Evolutionary conservation across 2,888 invertebrate genomes (phyloP).

Genomic region (Microctonus brassicae): DNA sequence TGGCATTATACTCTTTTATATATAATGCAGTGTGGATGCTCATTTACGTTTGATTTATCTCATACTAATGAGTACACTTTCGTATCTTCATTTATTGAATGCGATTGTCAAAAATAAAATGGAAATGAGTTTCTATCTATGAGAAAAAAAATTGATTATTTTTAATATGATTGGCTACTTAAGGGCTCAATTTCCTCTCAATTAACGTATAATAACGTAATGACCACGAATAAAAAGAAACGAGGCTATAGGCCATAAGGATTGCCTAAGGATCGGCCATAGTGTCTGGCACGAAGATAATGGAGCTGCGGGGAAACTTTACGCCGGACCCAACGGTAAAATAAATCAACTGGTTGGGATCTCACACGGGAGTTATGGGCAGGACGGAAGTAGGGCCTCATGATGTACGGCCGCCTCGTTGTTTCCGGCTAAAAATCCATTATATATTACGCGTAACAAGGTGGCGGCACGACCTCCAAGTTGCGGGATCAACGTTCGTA

Average conservation of each 20-base stretch:
- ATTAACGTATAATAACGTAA: conserved; percentile 3
- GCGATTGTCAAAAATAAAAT: no score
- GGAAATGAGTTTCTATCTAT: background rate
- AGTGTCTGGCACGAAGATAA: conserved; percentile 60
- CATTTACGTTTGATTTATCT: background rate
- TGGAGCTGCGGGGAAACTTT: conserved; percentile 53
- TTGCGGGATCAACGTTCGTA: conserved; percentile 43
- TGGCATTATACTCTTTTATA: background rate
- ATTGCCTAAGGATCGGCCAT: conserved; percentile 45
- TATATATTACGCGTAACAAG: conserved; percentile 65
- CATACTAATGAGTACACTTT: no score
- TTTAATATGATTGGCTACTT: background rate
- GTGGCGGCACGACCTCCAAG: conserved; percentile 51
- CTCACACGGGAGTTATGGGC: conserved; percentile 56
- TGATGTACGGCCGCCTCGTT: conserved; percentile 65
- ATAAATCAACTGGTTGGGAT: conserved; percentile 60
- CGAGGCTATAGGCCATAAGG: conserved; percentile 41
- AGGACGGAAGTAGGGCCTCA: conserved; percentile 63
- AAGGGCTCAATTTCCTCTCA: conserved; percentile 14
- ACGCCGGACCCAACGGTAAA: conserved; percentile 50
- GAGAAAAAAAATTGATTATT: background rate
- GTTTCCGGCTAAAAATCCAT: conserved; percentile 67
- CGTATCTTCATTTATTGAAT: no score
- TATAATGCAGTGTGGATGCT: background rate
- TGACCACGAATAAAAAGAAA: conserved; percentile 38